A percentile compares a stretch with the other conserved stretches of the same genome.
Evolutionary conservation across 2,797 vertebrate genomes (phyloP).

Genomic region (Danio aesculapii): DNA sequence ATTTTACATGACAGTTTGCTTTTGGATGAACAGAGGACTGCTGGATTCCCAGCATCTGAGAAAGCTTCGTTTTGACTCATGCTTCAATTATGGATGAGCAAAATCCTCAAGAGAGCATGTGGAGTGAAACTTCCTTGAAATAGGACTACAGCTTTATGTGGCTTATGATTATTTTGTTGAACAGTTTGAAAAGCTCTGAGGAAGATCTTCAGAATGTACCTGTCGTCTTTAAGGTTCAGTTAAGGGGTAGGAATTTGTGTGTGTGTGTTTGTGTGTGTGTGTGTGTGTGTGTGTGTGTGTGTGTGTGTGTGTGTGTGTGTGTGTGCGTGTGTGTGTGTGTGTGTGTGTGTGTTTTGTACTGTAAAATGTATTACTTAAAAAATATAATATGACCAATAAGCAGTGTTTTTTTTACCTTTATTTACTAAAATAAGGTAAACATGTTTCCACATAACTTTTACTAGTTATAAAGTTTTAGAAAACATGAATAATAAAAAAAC

Average conservation of each 20-base stretch:
- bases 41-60: conserved; percentile 13
- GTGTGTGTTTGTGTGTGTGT: no score
- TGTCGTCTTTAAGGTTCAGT: background rate
- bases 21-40: background rate
- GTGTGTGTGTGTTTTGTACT: no score
- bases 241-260: background rate
- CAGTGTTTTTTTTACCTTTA: no score
- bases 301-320: no score
- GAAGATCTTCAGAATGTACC: background rate
- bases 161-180: conserved; percentile 15
- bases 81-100: conserved; percentile 45
- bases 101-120: conserved; percentile 31
- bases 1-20: conserved; percentile 34
- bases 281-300: no score
- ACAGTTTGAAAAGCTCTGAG: conserved; percentile 5
- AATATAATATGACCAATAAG: no score
- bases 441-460: no score
- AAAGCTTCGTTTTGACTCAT: conserved; percentile 32
- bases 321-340: no score
- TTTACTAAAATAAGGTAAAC: no score
- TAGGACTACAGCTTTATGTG: background rate
- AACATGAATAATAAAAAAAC: no score
- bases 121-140: conserved; percentile 7
- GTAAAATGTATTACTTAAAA: no score
- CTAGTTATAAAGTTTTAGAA: no score